phyloP scores from a whole-genome alignment of 2,113 vertebrate genomes.

The Gambusia affinis region DNA sequence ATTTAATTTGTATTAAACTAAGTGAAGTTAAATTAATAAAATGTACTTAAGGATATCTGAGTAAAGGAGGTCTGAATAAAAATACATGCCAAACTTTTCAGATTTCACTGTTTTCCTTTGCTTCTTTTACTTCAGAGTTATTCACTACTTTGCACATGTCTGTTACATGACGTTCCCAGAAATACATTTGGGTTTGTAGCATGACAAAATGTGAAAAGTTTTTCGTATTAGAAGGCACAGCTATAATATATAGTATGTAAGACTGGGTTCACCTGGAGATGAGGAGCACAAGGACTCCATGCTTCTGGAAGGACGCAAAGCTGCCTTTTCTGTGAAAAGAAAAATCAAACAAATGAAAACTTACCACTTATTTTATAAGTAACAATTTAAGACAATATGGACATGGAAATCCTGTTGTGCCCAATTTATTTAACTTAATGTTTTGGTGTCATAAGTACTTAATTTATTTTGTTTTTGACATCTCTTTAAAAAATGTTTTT shows the following conservation, averaged over 20 bases:
- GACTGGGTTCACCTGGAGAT: constrained; percentile 86
- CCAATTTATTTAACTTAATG: not conserved
- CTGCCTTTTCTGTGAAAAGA: constrained; percentile 86
- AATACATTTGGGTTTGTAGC: not conserved
- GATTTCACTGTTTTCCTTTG: not conserved
- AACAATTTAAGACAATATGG: not conserved
- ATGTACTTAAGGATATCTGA: too few species aligned
- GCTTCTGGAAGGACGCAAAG: constrained; percentile 93
- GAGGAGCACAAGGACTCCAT: constrained; percentile 96
- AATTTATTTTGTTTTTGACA: not conserved
- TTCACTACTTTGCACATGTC: not conserved
- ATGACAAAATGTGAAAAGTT: not conserved
- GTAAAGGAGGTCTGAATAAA: not conserved
- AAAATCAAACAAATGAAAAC: not conserved
- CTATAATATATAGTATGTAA: not conserved
- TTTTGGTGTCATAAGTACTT: not conserved
- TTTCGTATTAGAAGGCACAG: not conserved
- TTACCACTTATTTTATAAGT: not conserved
- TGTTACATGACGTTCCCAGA: not conserved
- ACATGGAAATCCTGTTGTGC: not conserved
- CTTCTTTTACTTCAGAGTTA: not conserved
- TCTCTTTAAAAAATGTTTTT: not conserved
- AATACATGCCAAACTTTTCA: not conserved
- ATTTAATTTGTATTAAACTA: too few species aligned
- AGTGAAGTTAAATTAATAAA: too few species aligned